Conservation (phyloP, 2,113 vertebrate genomes). For the Ciconia maguari region DNA sequence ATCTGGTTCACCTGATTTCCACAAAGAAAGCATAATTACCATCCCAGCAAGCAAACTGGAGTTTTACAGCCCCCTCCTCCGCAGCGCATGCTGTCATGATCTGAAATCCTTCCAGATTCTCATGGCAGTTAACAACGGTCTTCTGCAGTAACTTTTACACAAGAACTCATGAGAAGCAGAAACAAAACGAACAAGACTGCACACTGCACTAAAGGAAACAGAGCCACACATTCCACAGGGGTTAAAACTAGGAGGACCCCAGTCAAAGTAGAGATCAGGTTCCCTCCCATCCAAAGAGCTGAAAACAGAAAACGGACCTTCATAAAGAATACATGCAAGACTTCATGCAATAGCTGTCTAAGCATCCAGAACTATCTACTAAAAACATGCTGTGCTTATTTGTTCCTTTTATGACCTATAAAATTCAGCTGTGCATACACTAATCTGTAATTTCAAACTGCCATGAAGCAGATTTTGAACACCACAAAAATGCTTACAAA, state of each 20-base stretch:
- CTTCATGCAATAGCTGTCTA: neutral
- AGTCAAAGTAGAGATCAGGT: fast-evolving
- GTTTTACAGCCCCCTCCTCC: neutral
- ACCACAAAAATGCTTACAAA: neutral
- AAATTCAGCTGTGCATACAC: neutral
- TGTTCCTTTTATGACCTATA: conserved; percentile 44
- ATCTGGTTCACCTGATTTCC: neutral
- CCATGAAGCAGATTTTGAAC: neutral
- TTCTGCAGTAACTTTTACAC: neutral
- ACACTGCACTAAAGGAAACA: neutral
- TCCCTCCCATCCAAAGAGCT: neutral
- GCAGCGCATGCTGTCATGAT: neutral
- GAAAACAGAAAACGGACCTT: neutral
- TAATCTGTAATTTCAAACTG: conserved; percentile 31
- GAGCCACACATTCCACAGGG: fast-evolving
- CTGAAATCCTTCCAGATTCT: neutral
- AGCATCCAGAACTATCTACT: conserved; percentile 14
- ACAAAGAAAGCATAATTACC: neutral
- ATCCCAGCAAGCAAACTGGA: neutral
- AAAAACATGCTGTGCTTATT: neutral
- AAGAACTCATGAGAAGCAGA: neutral
- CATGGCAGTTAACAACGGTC: neutral
- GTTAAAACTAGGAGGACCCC: neutral
- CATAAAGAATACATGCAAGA: neutral
- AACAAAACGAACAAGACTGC: neutral